Evolutionary conservation across 2,888 invertebrate species (phyloP).

Genomic region (Acleris emargana): DNA sequence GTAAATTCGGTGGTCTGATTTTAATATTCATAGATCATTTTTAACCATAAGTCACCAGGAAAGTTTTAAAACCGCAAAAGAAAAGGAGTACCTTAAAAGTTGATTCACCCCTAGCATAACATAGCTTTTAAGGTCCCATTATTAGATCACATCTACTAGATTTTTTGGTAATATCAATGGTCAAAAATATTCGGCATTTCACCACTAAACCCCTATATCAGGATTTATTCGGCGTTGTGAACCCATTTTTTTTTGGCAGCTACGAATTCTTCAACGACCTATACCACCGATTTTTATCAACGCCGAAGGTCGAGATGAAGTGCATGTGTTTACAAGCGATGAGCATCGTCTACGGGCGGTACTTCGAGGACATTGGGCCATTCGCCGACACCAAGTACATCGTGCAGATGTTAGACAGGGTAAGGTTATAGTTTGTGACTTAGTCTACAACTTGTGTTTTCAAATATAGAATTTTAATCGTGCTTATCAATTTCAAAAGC

Average conservation of each 20-base stretch:
- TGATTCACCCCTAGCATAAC: too few relatives aligned
- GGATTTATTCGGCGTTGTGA: slow-evolving; percentile 24
- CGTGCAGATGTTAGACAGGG: slow-evolving; percentile 96
- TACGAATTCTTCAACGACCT: slow-evolving; percentile 99
- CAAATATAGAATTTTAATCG: too few relatives aligned
- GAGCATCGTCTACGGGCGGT: slow-evolving; percentile 98
- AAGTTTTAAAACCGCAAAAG: too few relatives aligned
- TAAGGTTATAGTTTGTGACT: slow-evolving; percentile 62
- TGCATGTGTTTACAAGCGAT: slow-evolving; percentile 99
- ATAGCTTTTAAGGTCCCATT: too few relatives aligned
- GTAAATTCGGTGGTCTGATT: too few relatives aligned
- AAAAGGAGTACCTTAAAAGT: too few relatives aligned
- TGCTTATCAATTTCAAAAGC: too few relatives aligned
- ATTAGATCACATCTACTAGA: too few relatives aligned
- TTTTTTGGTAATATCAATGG: too few relatives aligned
- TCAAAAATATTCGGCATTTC: not conserved
- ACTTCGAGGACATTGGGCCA: slow-evolving; percentile 97
- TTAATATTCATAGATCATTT: too few relatives aligned
- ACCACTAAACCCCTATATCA: not conserved
- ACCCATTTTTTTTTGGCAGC: slow-evolving; percentile 71
- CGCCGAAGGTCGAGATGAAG: slow-evolving; percentile 96
- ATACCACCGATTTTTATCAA: slow-evolving; percentile 98
- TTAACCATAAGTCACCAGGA: too few relatives aligned
- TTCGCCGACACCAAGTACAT: slow-evolving; percentile 99
- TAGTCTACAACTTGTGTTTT: not conserved